A percentile compares a stretch with the other conserved stretches of the same genome.
Conservation (phyloP, 2,113 vertebrate species). For the Neogobius melanostomus region DNA sequence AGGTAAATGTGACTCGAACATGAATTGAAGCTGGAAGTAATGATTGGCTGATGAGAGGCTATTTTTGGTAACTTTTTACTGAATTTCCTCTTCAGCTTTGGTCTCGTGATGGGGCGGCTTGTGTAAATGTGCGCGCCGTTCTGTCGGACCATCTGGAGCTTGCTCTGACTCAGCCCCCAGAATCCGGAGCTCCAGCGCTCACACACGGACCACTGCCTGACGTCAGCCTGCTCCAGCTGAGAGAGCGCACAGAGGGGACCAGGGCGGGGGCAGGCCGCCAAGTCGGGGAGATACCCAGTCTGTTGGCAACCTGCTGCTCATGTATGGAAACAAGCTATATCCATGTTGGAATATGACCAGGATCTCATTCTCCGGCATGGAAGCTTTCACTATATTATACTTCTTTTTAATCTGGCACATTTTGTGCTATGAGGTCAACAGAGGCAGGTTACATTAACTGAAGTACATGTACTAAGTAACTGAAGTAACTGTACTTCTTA, state of each 20-base stretch:
- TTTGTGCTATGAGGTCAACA: no score
- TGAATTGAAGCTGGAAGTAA: no score
- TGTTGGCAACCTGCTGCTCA: constrained; percentile 20
- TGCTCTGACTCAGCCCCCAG: constrained; percentile 52
- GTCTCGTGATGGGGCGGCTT: constrained; percentile 47
- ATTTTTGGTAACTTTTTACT: no score
- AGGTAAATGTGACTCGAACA: no score
- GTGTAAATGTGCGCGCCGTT: constrained; percentile 32
- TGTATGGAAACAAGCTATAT: no score
- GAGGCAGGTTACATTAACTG: no score
- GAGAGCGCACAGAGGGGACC: constrained; percentile 62
- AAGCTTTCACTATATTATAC: no score
- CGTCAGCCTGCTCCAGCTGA: constrained; percentile 43
- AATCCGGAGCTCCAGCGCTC: constrained; percentile 39
- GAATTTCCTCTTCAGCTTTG: constrained; percentile 4
- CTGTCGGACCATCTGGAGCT: constrained; percentile 46
- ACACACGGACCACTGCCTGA: constrained; percentile 29
- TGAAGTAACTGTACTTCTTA: no score
- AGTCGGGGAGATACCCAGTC: constrained; percentile 37
- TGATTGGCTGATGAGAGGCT: no score
- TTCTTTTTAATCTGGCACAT: background rate
- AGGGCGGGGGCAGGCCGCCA: constrained; percentile 37
- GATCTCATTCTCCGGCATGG: no score
- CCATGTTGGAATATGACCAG: no score
- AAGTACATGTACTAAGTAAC: no score